Conservation (phyloP, 2,888 invertebrate genomes). For the Mactromeris polynyma region DNA sequence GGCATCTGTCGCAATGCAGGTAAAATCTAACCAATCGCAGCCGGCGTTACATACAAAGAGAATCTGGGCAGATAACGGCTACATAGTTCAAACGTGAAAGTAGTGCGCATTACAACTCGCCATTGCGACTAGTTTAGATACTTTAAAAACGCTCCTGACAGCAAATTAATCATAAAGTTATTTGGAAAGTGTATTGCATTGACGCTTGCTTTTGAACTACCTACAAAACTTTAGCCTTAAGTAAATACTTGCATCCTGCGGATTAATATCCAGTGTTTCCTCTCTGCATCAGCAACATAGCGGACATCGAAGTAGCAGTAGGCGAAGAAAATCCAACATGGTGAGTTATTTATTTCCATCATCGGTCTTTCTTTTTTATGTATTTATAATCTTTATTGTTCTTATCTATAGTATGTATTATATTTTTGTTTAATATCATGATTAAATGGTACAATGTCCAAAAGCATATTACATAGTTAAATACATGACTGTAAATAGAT, state of each 20-base stretch:
- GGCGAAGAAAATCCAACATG: constrained; percentile 27
- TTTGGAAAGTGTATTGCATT: not conserved
- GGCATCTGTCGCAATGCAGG: constrained; percentile 88
- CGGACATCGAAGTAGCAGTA: constrained; percentile 11
- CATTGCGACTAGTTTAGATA: constrained; percentile 6
- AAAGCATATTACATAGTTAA: not conserved
- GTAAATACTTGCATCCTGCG: constrained; percentile 9
- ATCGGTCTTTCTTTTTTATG: not conserved
- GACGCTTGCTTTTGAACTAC: not conserved
- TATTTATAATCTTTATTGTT: not conserved
- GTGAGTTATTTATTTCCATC: constrained; percentile 17
- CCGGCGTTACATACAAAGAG: constrained; percentile 55
- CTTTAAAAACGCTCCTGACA: not conserved
- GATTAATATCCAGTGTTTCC: constrained; percentile 36
- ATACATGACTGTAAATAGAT: constrained; percentile 4
- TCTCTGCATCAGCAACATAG: constrained; percentile 38
- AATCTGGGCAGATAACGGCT: constrained; percentile 32
- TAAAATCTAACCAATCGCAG: constrained; percentile 71
- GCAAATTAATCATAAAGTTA: not conserved
- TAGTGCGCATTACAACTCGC: constrained; percentile 24
- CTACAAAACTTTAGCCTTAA: not conserved
- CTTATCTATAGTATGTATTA: not conserved
- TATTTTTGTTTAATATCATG: not conserved
- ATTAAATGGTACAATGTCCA: not conserved
- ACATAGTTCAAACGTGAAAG: constrained; percentile 9